A percentile compares a stretch with the other conserved stretches of the same genome.
These are phyloP conservation scores for Cherax quadricarinatus DNA, from an alignment of 1,140 invertebrate species.

Conservation along the genomic window DNA sequence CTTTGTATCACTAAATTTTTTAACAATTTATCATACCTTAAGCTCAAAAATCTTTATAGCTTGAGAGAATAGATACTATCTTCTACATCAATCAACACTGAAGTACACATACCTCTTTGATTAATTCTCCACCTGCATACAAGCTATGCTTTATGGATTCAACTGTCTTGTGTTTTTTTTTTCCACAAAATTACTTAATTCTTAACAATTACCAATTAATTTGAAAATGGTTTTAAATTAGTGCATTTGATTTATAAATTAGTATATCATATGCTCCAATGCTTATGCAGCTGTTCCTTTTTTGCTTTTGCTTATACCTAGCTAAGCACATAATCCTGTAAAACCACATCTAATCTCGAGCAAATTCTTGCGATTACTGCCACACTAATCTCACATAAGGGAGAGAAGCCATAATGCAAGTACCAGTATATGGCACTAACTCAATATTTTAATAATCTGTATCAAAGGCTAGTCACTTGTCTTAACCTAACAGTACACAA, in stretches of 20 bases:
- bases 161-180: no score
- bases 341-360: not conserved
- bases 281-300: not conserved
- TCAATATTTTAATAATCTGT: not conserved
- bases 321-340: not conserved
- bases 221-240: not conserved
- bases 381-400: not conserved
- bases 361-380: not conserved
- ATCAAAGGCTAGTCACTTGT: not conserved
- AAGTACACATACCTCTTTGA: not conserved
- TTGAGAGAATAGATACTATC: not conserved
- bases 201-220: not conserved
- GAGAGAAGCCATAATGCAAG: not conserved
- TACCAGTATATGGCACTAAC: not conserved
- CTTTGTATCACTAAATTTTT: not conserved
- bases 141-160: not conserved
- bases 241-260: not conserved
- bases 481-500: not conserved
- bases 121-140: not conserved
- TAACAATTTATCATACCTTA: not conserved
- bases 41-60: not conserved
- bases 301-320: not conserved
- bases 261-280: not conserved
- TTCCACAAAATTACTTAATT: no score
- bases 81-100: not conserved